phyloP scores from a whole-genome alignment of 2,113 vertebrate genomes.

The Lucifuga dentata region DNA sequence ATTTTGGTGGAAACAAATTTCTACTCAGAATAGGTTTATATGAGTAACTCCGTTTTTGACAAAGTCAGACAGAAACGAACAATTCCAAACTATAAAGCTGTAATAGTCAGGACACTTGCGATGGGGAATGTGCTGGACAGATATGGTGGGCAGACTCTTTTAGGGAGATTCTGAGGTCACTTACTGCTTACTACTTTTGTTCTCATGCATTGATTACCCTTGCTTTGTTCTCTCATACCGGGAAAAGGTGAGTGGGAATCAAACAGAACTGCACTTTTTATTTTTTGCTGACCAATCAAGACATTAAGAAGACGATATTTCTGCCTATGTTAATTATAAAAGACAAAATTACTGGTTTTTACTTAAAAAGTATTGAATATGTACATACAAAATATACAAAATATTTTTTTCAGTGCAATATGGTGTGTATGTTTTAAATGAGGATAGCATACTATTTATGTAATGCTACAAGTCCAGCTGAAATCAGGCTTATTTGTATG shows the following conservation, averaged over 20 bases:
- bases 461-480: no score
- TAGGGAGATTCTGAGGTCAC: conserved; percentile 48
- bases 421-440: no score
- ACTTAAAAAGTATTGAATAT: no score
- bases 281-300: conserved; percentile 55
- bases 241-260: conserved; percentile 57
- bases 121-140: conserved; percentile 39
- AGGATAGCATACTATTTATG: no score
- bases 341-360: no score
- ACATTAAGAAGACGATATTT: conserved; percentile 44
- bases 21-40: no score
- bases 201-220: conserved; percentile 49
- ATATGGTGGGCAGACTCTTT: conserved; percentile 37
- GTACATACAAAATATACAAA: no score
- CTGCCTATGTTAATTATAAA: conserved; percentile 4
- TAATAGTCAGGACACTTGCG: conserved; percentile 40
- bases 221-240: conserved; percentile 41
- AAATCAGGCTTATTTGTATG: no score
- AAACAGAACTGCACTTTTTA: conserved; percentile 41
- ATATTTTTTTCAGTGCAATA: no score
- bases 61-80: background rate
- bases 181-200: conserved; percentile 49
- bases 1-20: no score
- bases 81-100: conserved; percentile 4
- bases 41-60: background rate